Conservation (phyloP, 1,140 invertebrate genomes). For the Papilio xuthus region DNA sequence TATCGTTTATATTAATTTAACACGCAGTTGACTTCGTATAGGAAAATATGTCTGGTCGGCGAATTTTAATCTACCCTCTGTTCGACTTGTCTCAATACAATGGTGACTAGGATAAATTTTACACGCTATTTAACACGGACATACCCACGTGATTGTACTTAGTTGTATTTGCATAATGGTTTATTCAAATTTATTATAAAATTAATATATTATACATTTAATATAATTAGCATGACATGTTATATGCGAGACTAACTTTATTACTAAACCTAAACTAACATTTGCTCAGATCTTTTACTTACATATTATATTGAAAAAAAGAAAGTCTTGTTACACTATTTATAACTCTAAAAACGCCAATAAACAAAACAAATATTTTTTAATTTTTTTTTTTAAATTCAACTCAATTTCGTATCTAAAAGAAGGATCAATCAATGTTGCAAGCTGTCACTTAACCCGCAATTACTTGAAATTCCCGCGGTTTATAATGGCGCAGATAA, state of each 20-base stretch:
- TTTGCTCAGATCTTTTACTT: not conserved
- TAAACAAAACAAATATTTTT: too few relatives aligned
- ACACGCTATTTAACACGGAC: conserved; percentile 76
- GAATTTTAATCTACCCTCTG: conserved; percentile 62
- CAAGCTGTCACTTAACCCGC: conserved; percentile 28
- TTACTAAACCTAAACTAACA: conserved; percentile 12
- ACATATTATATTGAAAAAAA: too few relatives aligned
- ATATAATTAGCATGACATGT: conserved; percentile 43
- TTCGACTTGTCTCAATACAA: conserved; percentile 61
- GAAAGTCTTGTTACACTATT: too few relatives aligned
- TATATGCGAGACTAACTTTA: conserved; percentile 35
- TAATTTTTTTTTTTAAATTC: not conserved
- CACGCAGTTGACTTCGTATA: conserved; percentile 74
- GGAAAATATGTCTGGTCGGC: conserved; percentile 53
- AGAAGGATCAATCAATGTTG: conserved; percentile 16
- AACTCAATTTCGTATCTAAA: not conserved
- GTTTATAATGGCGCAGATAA: conserved; percentile 33
- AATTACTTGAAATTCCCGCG: conserved; percentile 37
- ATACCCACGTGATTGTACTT: conserved; percentile 63
- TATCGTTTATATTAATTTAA: conserved; percentile 76
- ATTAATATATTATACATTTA: conserved; percentile 39
- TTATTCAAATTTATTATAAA: conserved; percentile 51
- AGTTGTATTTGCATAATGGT: conserved; percentile 70
- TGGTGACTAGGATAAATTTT: conserved; percentile 56
- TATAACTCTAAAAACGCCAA: too few relatives aligned